Base-by-base conservation (phyloP, 2,113 vertebrate species). In the Pituophis catenifer region DNA sequence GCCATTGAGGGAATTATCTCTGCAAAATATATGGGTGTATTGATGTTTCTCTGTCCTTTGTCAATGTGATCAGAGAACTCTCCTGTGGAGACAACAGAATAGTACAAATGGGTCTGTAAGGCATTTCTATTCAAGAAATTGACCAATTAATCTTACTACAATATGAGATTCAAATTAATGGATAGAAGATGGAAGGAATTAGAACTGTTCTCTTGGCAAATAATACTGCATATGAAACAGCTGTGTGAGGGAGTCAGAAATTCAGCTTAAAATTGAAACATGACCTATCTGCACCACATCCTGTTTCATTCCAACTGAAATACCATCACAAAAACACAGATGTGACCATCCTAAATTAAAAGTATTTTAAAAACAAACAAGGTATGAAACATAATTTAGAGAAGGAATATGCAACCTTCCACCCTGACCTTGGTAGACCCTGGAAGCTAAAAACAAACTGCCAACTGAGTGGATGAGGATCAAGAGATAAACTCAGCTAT, bases 181-280 rank as follows among this genome's bases (percentile, higher is more conserved):
- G 90, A 95, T 95, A 95, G 96, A 90, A 93, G 87, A 48, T 86
- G 44, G 89, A 90, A 86, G 70, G 89, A 87, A 86, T 90, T n/a
- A 96, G 93, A 92, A 95, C 5, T 8, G 29, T 95, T 94, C 95
- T 91, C 90, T 94, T 95, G n/a, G 94, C 95, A 94, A 93, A 94
- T 95, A 95, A 94, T 93, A 94, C 96, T 96, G 89, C 90, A 92
- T 55, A 95, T 92, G 62, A 96, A 93, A 94, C 57, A 50, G 85
- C 23, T 3, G 0, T 85, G n/a, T 94, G 89, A 93, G 24, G 65
- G 95, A 91, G 33, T 93, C 95, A 94, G 88, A 92, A 94, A 95
- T 88, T 96, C 93, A 94, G 86, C 62, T 86, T 33, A 94, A 65
- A 91, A 48, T 81, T 96, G 94, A 90, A 97, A 54, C 88, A 92